A percentile compares a stretch with the other conserved stretches of the same genome.
Evolutionary conservation across 30 jellyfish, hydroid and myxozoan species (phyloP).

Genomic region (Haliclystus octoradiatus): DNA sequence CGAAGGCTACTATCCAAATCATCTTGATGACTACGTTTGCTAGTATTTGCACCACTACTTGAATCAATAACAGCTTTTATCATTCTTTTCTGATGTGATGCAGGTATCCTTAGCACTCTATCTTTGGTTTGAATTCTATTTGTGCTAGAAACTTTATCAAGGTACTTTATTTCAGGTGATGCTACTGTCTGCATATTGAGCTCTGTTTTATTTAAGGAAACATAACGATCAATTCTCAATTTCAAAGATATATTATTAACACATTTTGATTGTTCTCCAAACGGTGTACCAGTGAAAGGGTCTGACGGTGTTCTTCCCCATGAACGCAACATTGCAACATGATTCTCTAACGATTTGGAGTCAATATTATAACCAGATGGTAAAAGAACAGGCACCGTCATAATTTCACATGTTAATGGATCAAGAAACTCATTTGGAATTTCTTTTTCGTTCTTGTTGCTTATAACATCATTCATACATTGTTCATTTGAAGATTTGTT

Average conservation of each 20-base stretch:
- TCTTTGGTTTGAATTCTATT: background rate
- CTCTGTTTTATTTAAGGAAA: constrained; percentile 2
- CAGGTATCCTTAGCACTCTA: background rate
- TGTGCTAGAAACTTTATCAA: background rate
- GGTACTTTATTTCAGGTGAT: background rate
- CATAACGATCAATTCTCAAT: constrained; percentile 43
- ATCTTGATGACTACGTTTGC: constrained; percentile 21
- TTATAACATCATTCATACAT: background rate
- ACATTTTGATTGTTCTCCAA: constrained; percentile 31
- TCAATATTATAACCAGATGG: constrained; percentile 94
- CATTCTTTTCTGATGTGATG: background rate
- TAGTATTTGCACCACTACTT: too few species aligned
- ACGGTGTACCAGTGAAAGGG: constrained; percentile 86
- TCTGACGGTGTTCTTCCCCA: constrained; percentile 76
- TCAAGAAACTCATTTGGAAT: constrained; percentile 77
- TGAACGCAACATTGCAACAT: constrained; percentile 25
- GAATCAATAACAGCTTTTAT: background rate
- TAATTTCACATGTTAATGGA: constrained; percentile 59
- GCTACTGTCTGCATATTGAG: background rate
- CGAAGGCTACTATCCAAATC: constrained; percentile 19
- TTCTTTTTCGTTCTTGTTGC: too few species aligned
- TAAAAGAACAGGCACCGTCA: constrained; percentile 68
- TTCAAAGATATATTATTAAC: constrained; percentile 74
- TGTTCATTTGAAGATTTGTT: background rate
- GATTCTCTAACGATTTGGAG: constrained; percentile 41